phyloP scores from a whole-genome alignment of 2,113 vertebrate genomes.

The Pollimyrus isidori region DNA sequence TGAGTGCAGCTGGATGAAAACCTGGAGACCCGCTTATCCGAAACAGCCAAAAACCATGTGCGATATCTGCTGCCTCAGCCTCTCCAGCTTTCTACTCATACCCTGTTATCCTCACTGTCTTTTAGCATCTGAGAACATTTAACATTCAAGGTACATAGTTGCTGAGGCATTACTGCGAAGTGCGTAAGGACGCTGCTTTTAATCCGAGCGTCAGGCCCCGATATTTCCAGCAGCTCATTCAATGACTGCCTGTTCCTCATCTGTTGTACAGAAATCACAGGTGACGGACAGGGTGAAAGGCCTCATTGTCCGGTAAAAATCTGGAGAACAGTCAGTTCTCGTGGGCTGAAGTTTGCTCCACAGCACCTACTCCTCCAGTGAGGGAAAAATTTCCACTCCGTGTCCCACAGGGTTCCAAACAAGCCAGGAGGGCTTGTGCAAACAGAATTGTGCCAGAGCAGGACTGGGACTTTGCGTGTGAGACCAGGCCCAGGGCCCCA shows the following conservation, averaged over 20 bases:
- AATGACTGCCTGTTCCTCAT: background rate
- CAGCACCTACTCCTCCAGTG: background rate
- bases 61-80: background rate
- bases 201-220: background rate
- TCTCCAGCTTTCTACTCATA: background rate
- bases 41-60: background rate
- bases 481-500: background rate
- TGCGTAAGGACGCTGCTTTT: background rate
- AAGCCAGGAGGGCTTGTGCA: conserved; percentile 1
- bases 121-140: background rate
- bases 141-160: background rate
- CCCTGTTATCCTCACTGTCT: background rate
- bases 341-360: background rate
- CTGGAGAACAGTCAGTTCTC: background rate
- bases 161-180: background rate
- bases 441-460: background rate
- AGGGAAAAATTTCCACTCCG: conserved; percentile 11
- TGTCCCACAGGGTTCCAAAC: background rate
- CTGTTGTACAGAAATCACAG: background rate
- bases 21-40: background rate
- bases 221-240: background rate
- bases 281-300: background rate
- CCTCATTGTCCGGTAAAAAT: background rate
- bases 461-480: background rate
- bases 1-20: background rate